Base-by-base conservation (phyloP, 2,888 invertebrate species). In the Hylaea fasciaria region DNA sequence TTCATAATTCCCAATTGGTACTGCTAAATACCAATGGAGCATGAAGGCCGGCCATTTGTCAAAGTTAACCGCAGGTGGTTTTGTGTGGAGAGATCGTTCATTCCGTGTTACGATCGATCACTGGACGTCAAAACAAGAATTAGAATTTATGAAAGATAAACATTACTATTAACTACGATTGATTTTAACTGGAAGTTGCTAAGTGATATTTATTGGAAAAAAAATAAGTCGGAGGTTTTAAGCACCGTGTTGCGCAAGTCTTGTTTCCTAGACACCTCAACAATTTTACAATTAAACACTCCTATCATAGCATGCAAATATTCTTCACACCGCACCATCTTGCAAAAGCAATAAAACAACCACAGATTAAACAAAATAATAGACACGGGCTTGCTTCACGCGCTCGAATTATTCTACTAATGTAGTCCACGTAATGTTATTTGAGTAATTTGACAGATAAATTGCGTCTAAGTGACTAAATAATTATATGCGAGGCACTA, bases 31-130 rank as follows among this genome's bases (percentile, higher is more conserved):
- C 43, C 51, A 29, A 28, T 43, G 28, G 47, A 51, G 46, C 51
- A 37, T 13, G 55, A 51, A 62, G 51, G 50, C 46, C 45, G 55
- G 10, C 22, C 48, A 56, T 63, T 65, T 64, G 65, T 68, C 66
- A 70, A 51, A 45, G 40, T 50, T 51, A 53, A 65, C 62, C 68
- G 62, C 68, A 68, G 68, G 68, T 70, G 69, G 62, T 58, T 53
- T 57, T 46, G 47, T 57, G 54, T 60, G 64, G 32, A 52, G 53
- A 65, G 64, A 63, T 63, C 59, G 58, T 61, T 65, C 64, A 52
- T 63, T 55, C 50, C 13, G 45, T 13, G 59, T 29, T 37, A 49
- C 58, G 46, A 70, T 68, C 60, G 43, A 64, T 65, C 62, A 65
- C 22, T 50, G 45, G 7, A 29, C 49, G 59, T 51, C 57, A 57